Evolutionary conservation across 2,888 invertebrate genomes (phyloP), one percentile per base, ranked within the genome.

Genomic region (Cotesia congregata): DNA sequence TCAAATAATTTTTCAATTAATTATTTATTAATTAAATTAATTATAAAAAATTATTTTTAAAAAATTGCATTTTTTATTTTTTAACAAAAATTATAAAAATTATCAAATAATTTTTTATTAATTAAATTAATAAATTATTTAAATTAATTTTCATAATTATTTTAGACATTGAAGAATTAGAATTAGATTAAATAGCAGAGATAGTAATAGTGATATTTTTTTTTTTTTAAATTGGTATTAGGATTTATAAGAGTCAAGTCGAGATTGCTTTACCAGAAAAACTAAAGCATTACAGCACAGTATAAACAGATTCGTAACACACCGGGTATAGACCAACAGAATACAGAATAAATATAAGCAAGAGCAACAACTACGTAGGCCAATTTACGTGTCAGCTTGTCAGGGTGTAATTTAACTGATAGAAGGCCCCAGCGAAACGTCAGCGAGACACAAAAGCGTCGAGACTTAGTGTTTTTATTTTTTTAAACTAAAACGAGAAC

Each of bases 381-480:
- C 86, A 86, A 86, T 86, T 87, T 87, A 86, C 87, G 84, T 86
- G 86, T 87, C 87, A 86, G 83, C 80, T 83, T 87, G 86, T 87
- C 87, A 87, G 87, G 83, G 82, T 86, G 86, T 87, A 87, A 86
- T 87, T 87, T 86, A 83, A 86, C 83, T 83, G 85, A 85, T 85
- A 85, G 84, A 84, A 50, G 83, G 83, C 83, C 79, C 74, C 78
- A 72, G 77, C 76, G 78, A 82, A 82, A 81, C 82, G 82, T 81
- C 81, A 80, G 78, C 81, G 82, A 82, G 82, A 82, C 82, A 82
- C 81, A 82, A 82, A 82, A 82, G 82, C 79, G 77, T 80, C 81
- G 78, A 78, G 78, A 76, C 74, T 67, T 74, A 67, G 67, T 70
- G 60, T 69, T 6, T 74, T 64, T 73, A 12, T 73, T 64, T 69